Evolutionary conservation across 2,797 vertebrate genomes (phyloP).

Genomic region (Sandelia bainsii): DNA sequence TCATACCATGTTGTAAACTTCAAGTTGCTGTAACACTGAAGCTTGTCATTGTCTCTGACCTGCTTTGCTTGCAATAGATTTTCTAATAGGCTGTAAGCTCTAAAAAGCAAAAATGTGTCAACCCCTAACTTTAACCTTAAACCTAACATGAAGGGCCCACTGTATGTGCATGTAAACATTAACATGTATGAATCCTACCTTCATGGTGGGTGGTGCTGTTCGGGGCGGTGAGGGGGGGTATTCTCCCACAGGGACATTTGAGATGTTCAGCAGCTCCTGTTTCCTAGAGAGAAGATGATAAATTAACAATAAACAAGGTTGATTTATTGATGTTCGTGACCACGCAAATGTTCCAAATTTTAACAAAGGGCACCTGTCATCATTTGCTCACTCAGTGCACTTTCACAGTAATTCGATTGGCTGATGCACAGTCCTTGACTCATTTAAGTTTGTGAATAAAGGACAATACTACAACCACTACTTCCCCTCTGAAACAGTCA

Average conservation of each 20-base stretch:
- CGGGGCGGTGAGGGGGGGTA: constrained; percentile 93
- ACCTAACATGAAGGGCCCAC: background rate
- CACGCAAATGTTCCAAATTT: constrained; percentile 3
- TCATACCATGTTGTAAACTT: background rate
- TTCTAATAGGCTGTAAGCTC: constrained; percentile 17
- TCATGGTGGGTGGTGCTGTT: constrained; percentile 94
- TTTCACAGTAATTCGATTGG: background rate
- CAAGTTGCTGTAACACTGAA: constrained; percentile 1
- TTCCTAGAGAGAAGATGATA: constrained; percentile 85
- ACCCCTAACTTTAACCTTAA: no score
- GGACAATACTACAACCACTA: background rate
- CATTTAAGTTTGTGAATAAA: background rate
- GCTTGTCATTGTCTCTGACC: constrained; percentile 21
- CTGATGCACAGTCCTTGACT: background rate
- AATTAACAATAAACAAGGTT: background rate
- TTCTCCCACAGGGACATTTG: constrained; percentile 88
- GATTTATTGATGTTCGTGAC: constrained; percentile 11
- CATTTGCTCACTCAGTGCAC: background rate
- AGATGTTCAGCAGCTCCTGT: constrained; percentile 93
- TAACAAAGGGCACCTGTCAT: constrained; percentile 22
- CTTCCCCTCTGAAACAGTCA: background rate
- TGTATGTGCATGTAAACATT: background rate
- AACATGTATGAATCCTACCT: constrained; percentile 82
- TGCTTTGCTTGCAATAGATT: constrained; percentile 29
- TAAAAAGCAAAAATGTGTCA: constrained; percentile 9